Base-by-base conservation (phyloP, 2,888 invertebrate genomes). In the Xiphydria camelus region DNA sequence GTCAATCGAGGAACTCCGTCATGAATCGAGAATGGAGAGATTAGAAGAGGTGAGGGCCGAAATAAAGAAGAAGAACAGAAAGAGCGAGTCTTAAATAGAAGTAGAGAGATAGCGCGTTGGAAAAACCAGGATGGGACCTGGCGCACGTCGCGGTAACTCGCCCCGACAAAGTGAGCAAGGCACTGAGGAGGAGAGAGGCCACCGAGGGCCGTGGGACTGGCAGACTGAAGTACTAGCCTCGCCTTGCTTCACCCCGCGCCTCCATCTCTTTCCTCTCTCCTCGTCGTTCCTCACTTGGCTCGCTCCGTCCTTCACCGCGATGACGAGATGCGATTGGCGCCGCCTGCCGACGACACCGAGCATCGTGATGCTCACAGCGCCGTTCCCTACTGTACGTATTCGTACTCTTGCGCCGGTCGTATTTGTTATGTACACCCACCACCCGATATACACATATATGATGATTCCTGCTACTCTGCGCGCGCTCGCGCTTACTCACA, bases 351-450 rank as follows among this genome's bases (percentile, higher is more conserved):
- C 61, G 57, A 56, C 56, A 55, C 53, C 55, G 49, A 38, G 60
- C 62, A 64, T 61, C 57, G 62, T 59, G 62, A 58, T 61, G 62
- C 48, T 40, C 47, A 57, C 57, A 61, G 62, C 62, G 65, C 44
- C 47, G 36, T 40, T 23, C 21, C 12, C 1, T 29, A 29, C 12
- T 29, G 4, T 29, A n/a, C n/a, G n/a, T n/a, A n/a, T n/a, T n/a
- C n/a, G n/a, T n/a, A 29, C 29, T 29, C 6, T 29, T 29, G 12
- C 15, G 12, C 12, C 5, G 10, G 3, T 3, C 10, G 10, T 14
- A 14, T 4, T 26, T 26, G 7, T 2, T 2, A 2, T n/a, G 2
- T 23, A 23, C 2, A 23, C n/a, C n/a, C n/a, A n/a, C n/a, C n/a
- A n/a, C n/a, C n/a, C n/a, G n/a, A n/a, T 26, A 10, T 26, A n/a